Evolutionary conservation across 2,113 vertebrate species (phyloP), one percentile per base, ranked within the genome.

Genomic region (Malurus elegans): DNA sequence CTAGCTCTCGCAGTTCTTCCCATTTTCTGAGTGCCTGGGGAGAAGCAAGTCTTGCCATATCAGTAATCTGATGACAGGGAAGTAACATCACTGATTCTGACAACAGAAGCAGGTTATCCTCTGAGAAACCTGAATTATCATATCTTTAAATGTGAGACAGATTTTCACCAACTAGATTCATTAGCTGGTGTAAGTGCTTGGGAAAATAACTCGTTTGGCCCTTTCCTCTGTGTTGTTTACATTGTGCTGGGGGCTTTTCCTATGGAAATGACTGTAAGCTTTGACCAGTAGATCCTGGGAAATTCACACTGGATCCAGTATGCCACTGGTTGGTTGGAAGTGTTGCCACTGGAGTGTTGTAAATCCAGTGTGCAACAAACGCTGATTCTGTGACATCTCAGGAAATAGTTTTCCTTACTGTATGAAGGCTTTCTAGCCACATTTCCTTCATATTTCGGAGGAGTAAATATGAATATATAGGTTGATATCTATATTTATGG

Each of bases 11-110:
- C 26, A 54, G 74, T 56, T 87, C 74, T 79, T 79, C 38, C 40
- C 66, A 54, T 92, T 95, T 92, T 58, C 58, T 71, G 44, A 73
- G 29, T 72, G 61, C 91, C 88, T 91, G 87, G 80, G 90, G 83
- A 91, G 78, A 88, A 85, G 17, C 1, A 2, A 91, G n/a, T 61
- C 90, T 76, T 91, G 66, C 66, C 23, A 8, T 76, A 86, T 82
- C 62, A 70, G 29, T 88, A 91, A 93, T 94, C 87, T 70, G 70
- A 90, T 10, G 20, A 44, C 34, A 58, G 74, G 62, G 64, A 65
- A 70, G 70, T 50, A 88, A 38, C 85, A 80, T 66, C 67, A 38
- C 66, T 80, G 34, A 40, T 88, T 76, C 85, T 94, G 87, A 91
- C 81, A 92, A 70, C 54, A 88, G 58, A 54, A 54, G 54, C 31